These are phyloP conservation scores for Clivina fossor DNA, from an alignment of 2,888 invertebrate genomes.

Conservation along the genomic window DNA sequence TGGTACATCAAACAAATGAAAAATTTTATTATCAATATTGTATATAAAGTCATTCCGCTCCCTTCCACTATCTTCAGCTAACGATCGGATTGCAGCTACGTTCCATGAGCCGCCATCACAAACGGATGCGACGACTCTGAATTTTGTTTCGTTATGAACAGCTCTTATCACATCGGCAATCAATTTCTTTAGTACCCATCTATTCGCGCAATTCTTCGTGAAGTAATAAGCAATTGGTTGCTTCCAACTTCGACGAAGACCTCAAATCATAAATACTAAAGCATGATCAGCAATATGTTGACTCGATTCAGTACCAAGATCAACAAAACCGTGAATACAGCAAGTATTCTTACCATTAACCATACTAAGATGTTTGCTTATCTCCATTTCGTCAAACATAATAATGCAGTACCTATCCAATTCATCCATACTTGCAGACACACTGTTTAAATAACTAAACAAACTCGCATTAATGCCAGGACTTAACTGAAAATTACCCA, in stretches of 20 bases:
- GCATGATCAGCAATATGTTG: slow-evolving; percentile 6
- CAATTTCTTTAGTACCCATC: no score
- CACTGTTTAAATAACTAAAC: neutral
- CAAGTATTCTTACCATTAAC: neutral
- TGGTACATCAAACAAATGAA: neutral
- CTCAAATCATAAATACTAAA: slow-evolving; percentile 22
- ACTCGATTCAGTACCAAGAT: neutral
- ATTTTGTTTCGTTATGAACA: no score
- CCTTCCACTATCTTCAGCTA: neutral
- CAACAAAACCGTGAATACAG: neutral
- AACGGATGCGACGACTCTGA: no score
- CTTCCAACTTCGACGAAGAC: slow-evolving; percentile 4
- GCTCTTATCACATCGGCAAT: no score
- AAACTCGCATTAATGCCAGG: neutral
- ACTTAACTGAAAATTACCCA: neutral
- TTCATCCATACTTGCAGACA: neutral
- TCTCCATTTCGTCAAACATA: neutral
- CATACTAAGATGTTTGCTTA: neutral
- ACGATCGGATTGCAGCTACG: neutral
- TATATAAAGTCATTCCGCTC: neutral
- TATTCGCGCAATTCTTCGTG: neutral
- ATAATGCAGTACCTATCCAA: neutral
- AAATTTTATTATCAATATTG: neutral
- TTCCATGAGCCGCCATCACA: neutral
- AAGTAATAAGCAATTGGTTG: slow-evolving; percentile 13